Conservation (phyloP, 92 coral and sea anemone species). For the Pocillopora meandrina region DNA sequence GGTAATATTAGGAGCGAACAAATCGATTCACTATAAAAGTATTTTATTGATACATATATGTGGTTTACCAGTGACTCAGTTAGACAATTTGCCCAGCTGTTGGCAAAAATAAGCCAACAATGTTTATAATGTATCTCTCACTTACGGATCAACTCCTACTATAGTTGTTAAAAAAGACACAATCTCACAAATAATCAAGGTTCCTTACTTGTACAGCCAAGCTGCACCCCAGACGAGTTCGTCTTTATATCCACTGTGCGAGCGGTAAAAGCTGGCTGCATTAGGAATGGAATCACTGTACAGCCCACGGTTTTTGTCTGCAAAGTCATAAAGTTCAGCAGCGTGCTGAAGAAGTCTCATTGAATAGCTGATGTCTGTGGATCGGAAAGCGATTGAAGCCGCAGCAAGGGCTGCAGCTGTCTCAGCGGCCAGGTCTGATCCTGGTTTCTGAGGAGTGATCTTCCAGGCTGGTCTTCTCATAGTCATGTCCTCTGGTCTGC, state of each 20-base stretch:
- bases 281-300: constrained; percentile 80
- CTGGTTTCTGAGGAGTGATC: constrained; percentile 72
- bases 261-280: constrained; percentile 73
- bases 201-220: constrained; percentile 69
- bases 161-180: too few relatives aligned
- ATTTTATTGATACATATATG: too few relatives aligned
- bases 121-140: background rate
- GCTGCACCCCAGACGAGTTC: constrained; percentile 96
- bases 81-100: too few relatives aligned
- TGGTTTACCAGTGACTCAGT: too few relatives aligned
- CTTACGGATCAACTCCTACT: background rate
- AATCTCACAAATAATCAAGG: background rate
- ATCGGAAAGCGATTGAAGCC: constrained; percentile 75
- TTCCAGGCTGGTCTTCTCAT: constrained; percentile 87
- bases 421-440: constrained; percentile 91
- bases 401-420: constrained; percentile 97
- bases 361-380: constrained; percentile 58
- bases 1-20: too few relatives aligned
- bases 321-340: constrained; percentile 75
- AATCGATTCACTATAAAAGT: too few relatives aligned
- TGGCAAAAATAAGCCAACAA: too few relatives aligned
- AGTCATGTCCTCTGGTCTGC: constrained; percentile 95
- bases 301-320: constrained; percentile 78
- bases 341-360: constrained; percentile 71
- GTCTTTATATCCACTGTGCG: constrained; percentile 70